Base-by-base conservation (phyloP, 2,888 invertebrate genomes). In the Drosophila algonquin region DNA sequence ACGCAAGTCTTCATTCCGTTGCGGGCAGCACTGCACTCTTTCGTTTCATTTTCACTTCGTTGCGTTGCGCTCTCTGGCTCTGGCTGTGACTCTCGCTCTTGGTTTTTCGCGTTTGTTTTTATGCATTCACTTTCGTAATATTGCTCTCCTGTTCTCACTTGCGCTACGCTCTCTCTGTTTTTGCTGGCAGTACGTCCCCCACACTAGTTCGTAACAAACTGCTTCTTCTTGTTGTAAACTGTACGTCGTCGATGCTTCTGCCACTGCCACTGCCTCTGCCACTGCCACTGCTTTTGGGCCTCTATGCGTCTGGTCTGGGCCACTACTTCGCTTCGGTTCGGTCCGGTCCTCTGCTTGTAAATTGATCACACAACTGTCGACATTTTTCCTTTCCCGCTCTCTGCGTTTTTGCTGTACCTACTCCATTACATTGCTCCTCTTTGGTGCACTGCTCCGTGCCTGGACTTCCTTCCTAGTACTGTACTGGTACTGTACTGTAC, bases 151-250 rank as follows among this genome's bases (percentile, higher is more conserved):
- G 30, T 18, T 10, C 40, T 30, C 58, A 53, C 61, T 57, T 58
- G 52, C 58, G 73, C 72, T 72, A 70, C 58, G 73, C 72, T 72
- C 72, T 72, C 85, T 79, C 80, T 80, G 83, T 80, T 84, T 85
- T 85, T 87, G 85, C 76, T 86, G 69, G 76, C 65, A 74, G 73
- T 89, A 70, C 79, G 76, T 61, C 82, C 87, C 82, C 85, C 82
- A 89, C 87, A 77, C 87, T 85, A 70, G 83, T 87, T 89, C 87
- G 86, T 87, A 87, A 81, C 79, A 84, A 78, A 76, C 84, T 79
- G 84, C 77, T 88, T 77, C 71, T 72, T 64, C 61, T 75, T 83
- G 84, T 83, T 86, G 87, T 86, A 83, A 82, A 86, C 83, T 82
- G 86, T 82, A 86, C 80, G 86, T 57, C 54, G 35, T 56, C 56